Conservation (phyloP, 2,797 vertebrate genomes). For the Danio tinwini region DNA sequence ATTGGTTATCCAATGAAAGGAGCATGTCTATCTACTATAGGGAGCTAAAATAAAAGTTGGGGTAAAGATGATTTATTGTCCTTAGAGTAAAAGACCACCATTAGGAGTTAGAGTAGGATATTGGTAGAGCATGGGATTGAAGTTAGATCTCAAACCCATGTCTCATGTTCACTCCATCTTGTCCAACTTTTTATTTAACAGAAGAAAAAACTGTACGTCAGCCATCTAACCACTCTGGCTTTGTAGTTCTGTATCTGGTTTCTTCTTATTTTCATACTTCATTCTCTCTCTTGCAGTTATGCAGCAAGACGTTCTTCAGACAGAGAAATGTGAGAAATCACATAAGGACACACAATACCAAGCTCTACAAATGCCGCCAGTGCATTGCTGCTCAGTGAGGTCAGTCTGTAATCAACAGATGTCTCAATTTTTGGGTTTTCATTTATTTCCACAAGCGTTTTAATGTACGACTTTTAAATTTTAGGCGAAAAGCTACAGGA, state of each 20-base stretch:
- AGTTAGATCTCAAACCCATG: background rate
- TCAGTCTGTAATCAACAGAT: slow-evolving; percentile 9
- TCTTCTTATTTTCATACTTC: background rate
- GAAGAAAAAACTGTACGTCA: background rate
- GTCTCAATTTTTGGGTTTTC: background rate
- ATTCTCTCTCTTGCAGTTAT: slow-evolving; percentile 72
- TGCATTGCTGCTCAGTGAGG: slow-evolving; percentile 78
- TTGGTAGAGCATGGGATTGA: background rate
- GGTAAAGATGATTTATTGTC: background rate
- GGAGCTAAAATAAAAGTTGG: background rate
- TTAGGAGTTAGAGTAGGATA: too few relatives aligned
- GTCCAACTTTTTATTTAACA: background rate
- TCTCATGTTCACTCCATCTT: background rate
- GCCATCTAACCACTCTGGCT: background rate
- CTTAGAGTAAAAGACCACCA: background rate
- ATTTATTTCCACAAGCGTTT: background rate
- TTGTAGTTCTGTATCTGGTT: background rate
- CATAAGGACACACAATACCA: slow-evolving; percentile 82
- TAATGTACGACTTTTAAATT: slow-evolving; percentile 3
- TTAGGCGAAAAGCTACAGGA: slow-evolving; percentile 51
- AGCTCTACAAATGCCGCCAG: slow-evolving; percentile 82
- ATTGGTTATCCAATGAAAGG: too few relatives aligned
- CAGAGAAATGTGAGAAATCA: slow-evolving; percentile 83
- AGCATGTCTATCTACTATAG: background rate
- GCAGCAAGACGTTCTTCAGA: slow-evolving; percentile 84